Base-by-base conservation (phyloP, 2,888 invertebrate genomes). In the Carpatolechia fugitivella region DNA sequence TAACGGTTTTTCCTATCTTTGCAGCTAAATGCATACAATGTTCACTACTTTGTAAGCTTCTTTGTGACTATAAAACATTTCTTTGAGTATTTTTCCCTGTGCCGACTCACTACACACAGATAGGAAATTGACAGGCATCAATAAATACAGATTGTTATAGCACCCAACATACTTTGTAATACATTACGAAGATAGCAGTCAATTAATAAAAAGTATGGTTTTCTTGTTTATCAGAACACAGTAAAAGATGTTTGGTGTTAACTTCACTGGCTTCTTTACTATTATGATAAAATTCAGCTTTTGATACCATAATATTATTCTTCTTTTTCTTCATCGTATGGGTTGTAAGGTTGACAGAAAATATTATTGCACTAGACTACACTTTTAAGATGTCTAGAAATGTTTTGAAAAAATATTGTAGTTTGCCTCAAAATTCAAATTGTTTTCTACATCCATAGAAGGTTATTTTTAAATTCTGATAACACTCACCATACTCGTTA, bases 71-170 rank as follows among this genome's bases (percentile, higher is more conserved):
- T 18, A 18, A 18, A 10, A 20, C 10, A 41, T 16, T 18, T 11
- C 20, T 29, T 7, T 20, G 20, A 44, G 44, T 29, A n/a, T 44
- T 44, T 44, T 44, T 24, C 24, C 24, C 44, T 44, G n/a, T 3
- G 4, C n/a, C 29, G 11, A 44, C 24, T 44, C 44, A 44, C 44
- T n/a, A 29, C 13, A 29, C 13, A 44, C 7, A 44, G 20, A 44
- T n/a, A 44, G 44, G 29, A 44, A 29, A n/a, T n/a, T 29, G 44
- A 44, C 44, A 44, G 44, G 6, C 29, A 29, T 44, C 44, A 29
- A 44, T 44, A 44, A 44, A 44, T 29, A 44, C 18, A 41, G 40
- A 16, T 20, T 24, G 3, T 24, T 24, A 24, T 24, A 24, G 24
- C 40, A 41, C 1, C 18, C 18, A 16, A 38, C 29, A 44, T 55